These are phyloP conservation scores for Tragelaphus eurycerus DNA, from an alignment of 2,797 vertebrate genomes.

Conservation along the genomic window DNA sequence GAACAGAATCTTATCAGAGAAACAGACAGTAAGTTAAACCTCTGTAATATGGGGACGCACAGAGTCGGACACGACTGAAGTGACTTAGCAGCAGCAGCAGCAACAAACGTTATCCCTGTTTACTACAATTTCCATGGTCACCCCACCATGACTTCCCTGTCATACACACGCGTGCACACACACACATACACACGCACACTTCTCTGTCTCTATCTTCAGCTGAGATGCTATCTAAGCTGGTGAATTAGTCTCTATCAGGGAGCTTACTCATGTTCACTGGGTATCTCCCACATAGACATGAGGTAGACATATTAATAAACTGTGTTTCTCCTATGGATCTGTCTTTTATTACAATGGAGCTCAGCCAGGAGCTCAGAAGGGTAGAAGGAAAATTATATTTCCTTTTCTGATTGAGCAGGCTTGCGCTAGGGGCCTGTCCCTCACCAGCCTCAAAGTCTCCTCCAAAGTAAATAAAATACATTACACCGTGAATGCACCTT, in stretches of 20 bases:
- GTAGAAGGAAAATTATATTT: neutral
- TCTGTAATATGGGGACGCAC: no score
- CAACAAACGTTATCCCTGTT: no score
- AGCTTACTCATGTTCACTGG: neutral
- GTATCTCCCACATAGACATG: fast-evolving
- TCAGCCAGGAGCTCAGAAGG: neutral
- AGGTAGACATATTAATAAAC: neutral
- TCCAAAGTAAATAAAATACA: fast-evolving
- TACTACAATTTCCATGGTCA: neutral
- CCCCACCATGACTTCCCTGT: neutral
- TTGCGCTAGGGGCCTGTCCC: fast-evolving
- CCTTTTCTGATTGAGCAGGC: neutral
- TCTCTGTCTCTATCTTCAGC: neutral
- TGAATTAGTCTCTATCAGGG: neutral
- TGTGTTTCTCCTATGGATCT: neutral
- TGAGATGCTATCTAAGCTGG: neutral
- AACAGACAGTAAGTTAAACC: neutral
- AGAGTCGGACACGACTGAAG: no score
- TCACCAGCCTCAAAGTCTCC: fast-evolving
- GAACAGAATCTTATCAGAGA: neutral
- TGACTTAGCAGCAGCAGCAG: no score
- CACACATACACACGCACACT: neutral
- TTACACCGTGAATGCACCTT: fast-evolving
- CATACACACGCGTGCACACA: neutral
- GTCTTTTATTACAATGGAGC: neutral